Conservation (phyloP, 23 tunicate species). For the Halocynthia roretzi region DNA sequence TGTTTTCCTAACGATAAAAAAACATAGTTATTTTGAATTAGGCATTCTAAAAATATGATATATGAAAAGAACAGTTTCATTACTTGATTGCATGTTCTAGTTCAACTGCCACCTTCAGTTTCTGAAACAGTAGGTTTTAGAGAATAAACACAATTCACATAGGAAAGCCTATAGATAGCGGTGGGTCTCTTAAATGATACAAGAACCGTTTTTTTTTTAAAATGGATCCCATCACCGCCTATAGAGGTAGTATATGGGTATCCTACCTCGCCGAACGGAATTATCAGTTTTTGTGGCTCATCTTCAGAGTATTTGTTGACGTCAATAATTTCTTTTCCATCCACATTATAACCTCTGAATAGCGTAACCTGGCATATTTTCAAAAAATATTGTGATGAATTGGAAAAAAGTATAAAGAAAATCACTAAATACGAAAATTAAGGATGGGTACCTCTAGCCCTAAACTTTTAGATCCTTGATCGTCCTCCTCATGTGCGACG, state of each 20-base stretch:
- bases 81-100: background rate
- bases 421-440: background rate
- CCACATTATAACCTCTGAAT: background rate
- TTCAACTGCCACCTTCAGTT: conserved; percentile 1
- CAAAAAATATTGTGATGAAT: no score
- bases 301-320: background rate
- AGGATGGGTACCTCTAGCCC: background rate
- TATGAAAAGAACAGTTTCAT: background rate
- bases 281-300: no score
- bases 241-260: no score
- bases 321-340: background rate
- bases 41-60: background rate
- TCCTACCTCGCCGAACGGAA: no score
- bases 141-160: no score
- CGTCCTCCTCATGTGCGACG: no score
- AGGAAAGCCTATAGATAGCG: no score
- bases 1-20: background rate
- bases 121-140: no score
- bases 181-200: no score
- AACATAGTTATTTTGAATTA: background rate
- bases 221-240: no score
- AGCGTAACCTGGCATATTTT: background rate
- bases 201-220: no score
- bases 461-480: background rate
- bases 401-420: no score